Conservation (phyloP, 53 echinoderm and acorn worm genomes). For the Crossaster papposus region DNA sequence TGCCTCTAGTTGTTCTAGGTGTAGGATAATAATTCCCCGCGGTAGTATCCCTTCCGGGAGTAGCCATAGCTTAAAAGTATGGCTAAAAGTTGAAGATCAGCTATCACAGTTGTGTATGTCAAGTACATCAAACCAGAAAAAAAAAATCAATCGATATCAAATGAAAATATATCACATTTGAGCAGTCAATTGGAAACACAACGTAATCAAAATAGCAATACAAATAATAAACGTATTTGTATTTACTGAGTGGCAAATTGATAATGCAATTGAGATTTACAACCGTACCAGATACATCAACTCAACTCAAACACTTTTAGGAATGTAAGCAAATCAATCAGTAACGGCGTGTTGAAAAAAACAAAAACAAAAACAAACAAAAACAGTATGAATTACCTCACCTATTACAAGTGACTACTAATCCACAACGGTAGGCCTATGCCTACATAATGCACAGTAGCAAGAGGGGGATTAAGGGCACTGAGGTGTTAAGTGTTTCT, state of each 20-base stretch:
- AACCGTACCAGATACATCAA: neutral
- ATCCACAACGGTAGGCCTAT: neutral
- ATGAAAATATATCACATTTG: neutral
- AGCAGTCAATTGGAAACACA: no score
- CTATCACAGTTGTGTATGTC: no score
- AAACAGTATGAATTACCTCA: neutral
- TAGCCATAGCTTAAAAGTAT: no score
- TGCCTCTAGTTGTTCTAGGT: no score
- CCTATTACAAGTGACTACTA: neutral
- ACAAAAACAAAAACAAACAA: no score
- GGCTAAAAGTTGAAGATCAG: neutral
- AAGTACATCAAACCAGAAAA: no score
- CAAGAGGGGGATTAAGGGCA: slow-evolving; percentile 12
- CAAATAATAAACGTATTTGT: no score
- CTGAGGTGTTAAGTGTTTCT: neutral
- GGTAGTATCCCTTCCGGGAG: no score
- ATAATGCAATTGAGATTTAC: neutral
- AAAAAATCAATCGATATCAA: no score
- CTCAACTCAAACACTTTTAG: neutral
- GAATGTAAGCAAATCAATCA: neutral
- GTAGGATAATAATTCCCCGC: no score
- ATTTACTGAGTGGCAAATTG: no score
- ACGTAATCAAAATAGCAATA: no score
- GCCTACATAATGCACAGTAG: neutral
- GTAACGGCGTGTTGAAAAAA: neutral